Evolutionary conservation across 2,113 vertebrate genomes (phyloP).

Genomic region (Arenaria interpres): DNA sequence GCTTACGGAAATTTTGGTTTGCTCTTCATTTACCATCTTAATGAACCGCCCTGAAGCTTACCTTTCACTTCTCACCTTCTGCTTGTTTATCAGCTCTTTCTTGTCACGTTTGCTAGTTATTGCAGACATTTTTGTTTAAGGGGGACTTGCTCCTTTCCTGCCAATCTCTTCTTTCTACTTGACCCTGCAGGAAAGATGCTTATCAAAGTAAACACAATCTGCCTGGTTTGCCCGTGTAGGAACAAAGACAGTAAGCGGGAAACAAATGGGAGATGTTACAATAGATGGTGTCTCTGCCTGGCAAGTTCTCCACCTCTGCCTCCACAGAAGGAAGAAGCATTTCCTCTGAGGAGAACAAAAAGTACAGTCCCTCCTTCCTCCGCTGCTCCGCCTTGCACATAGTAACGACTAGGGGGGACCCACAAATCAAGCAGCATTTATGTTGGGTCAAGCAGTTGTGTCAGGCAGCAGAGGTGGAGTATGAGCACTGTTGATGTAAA

Average conservation of each 20-base stretch:
- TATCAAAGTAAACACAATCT: neutral
- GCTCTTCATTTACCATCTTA: neutral
- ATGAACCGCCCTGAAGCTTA: slow-evolving; percentile 16
- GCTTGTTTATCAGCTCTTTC: neutral
- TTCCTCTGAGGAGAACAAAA: neutral
- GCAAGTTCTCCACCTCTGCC: neutral
- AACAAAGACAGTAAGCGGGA: neutral
- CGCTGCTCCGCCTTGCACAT: neutral
- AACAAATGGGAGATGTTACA: neutral
- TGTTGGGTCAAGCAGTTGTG: too few relatives aligned
- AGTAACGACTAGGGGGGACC: neutral
- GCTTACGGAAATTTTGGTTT: neutral
- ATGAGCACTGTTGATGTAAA: neutral
- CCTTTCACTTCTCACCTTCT: slow-evolving; percentile 3
- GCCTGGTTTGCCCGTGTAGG: neutral
- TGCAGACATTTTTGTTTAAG: neutral
- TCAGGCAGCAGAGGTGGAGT: neutral
- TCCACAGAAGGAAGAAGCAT: accelerated
- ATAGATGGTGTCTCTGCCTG: accelerated
- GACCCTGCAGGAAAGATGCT: neutral
- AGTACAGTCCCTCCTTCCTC: neutral
- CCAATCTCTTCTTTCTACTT: neutral
- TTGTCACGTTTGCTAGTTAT: neutral
- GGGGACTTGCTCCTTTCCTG: slow-evolving; percentile 30
- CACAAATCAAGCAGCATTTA: too few relatives aligned